A percentile compares a stretch with the other conserved stretches of the same genome.
Evolutionary conservation across 2,113 vertebrate species (phyloP).

Genomic region (Oceanodroma tethys): DNA sequence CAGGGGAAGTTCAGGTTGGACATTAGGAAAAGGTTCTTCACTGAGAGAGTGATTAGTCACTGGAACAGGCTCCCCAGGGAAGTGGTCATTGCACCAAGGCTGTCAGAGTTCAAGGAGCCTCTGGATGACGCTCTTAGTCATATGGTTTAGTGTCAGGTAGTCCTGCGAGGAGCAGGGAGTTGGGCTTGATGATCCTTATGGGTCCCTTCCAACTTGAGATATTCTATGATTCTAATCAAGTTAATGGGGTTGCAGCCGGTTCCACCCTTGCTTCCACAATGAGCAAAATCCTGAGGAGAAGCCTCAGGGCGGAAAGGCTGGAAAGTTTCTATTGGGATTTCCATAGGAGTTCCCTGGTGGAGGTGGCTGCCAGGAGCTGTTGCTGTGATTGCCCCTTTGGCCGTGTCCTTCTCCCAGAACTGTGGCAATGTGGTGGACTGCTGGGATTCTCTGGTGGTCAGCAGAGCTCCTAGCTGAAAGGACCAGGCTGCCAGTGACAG

Average conservation of each 20-base stretch:
- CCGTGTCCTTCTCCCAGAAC: background rate
- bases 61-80: background rate
- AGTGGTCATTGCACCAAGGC: background rate
- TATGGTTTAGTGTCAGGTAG: background rate
- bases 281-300: background rate
- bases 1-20: background rate
- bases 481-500: background rate
- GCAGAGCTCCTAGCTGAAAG: background rate
- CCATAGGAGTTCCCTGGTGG: background rate
- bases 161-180: background rate
- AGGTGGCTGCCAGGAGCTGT: background rate
- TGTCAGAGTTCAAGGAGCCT: background rate
- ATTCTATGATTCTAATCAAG: background rate
- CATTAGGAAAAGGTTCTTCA: background rate
- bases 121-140: background rate
- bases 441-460: background rate
- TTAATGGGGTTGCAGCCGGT: background rate
- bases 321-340: background rate
- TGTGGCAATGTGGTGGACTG: background rate
- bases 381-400: background rate
- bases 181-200: background rate
- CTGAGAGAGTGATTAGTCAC: background rate
- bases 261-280: background rate
- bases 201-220: background rate
- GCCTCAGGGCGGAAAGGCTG: background rate